Evolutionary conservation across 2,113 vertebrate species (phyloP).

Genomic region (Polyodon spathula): DNA sequence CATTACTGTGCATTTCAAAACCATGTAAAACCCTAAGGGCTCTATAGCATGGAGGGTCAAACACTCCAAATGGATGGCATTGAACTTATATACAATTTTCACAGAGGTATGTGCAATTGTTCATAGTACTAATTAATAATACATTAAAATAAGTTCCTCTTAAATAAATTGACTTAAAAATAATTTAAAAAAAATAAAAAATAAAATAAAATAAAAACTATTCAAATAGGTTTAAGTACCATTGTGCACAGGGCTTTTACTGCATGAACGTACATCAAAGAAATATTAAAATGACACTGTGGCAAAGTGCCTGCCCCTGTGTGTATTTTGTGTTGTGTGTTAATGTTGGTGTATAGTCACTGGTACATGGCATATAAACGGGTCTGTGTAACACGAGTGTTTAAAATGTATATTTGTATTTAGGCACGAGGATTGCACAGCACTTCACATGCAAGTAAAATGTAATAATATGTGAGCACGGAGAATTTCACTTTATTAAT

Average conservation of each 20-base stretch:
- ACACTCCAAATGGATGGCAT: conserved; percentile 3
- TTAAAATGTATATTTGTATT: too few species aligned
- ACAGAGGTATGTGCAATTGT: conserved; percentile 5
- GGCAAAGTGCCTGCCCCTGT: too few species aligned
- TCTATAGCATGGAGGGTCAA: neutral
- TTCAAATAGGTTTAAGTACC: conserved; percentile 5
- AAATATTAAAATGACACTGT: conserved; percentile 2
- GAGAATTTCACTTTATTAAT: too few species aligned
- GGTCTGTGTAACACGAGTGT: too few species aligned
- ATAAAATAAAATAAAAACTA: too few species aligned
- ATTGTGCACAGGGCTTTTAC: neutral
- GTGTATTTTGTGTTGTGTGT: too few species aligned
- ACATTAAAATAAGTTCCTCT: conserved; percentile 6
- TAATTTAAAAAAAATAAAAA: too few species aligned
- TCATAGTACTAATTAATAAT: conserved; percentile 2
- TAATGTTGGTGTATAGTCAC: too few species aligned
- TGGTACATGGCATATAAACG: too few species aligned
- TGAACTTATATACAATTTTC: conserved; percentile 1
- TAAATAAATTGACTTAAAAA: conserved; percentile 4
- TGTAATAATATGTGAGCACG: too few species aligned
- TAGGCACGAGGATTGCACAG: too few species aligned
- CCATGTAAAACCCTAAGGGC: conserved; percentile 4
- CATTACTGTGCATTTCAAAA: neutral
- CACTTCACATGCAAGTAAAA: too few species aligned
- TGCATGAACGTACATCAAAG: neutral